These are phyloP conservation scores for rat (Rattus norvegicus) DNA, from an alignment of 2,113 vertebrate species.

Conservation along the genomic window GRCr8 NC_086023.1:111694501-111695000, in stretches of 20 bases:
- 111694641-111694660: neutral
- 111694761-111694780: slow-evolving; percentile 53
- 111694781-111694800: slow-evolving; percentile 29
- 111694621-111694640: slow-evolving; percentile 31
- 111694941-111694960: slow-evolving; percentile 38
- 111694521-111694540: slow-evolving; percentile 33
- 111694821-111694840: slow-evolving; percentile 30
- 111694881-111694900: slow-evolving; percentile 9
- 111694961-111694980: neutral
- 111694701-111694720: slow-evolving; percentile 46
- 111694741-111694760: neutral
- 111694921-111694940: slow-evolving; percentile 30
- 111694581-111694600: neutral
- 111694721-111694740: slow-evolving; percentile 47
- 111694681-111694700: slow-evolving; percentile 38
- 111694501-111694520: slow-evolving; percentile 15
- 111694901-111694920: neutral
- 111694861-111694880: neutral
- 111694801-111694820: neutral
- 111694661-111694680: slow-evolving; percentile 43
- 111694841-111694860: slow-evolving; percentile 16
- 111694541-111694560: neutral
- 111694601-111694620: slow-evolving; percentile 31
- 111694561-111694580: neutral
- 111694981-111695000: slow-evolving; percentile 22